Base-by-base conservation (phyloP, 2,888 invertebrate species). In the Molorchus minor region DNA sequence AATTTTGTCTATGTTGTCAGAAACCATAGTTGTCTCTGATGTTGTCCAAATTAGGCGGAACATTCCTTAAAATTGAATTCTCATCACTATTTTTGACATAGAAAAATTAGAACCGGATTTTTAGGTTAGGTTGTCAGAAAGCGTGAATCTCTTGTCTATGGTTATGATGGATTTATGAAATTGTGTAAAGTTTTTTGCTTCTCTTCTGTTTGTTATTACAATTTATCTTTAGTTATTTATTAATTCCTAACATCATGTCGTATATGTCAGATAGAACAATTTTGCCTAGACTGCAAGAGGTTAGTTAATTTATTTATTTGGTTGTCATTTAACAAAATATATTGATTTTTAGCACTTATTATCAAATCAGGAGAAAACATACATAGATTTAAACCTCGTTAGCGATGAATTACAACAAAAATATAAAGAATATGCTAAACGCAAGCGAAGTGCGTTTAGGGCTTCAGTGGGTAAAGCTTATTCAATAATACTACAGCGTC, bases 311-410 rank as follows among this genome's bases (percentile, higher is more conserved):
- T 56, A n/a, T 15, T 29, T 16, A 5, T 12, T 19, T 17, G 4
- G n/a, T 21, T 3, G 15, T 8, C 19, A 17, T 2, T 10, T 41
- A 40, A 46, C 20, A 56, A 13, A 15, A 21, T 12, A 15, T 40
- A 43, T 30, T 58, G 35, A 10, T 17, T 81, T 82, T 36, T 71
- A 91, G 86, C 93, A 93, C 78, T 84, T 94, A 72, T 90, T 90
- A 65, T 89, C 89, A 71, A 91, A 93, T 82, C 89, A 89, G 62
- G 88, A 91, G 72, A 88, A 91, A 80, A 88, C 89, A 4, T 91
- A 88, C 77, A 87, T 94, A 66, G 92, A 94, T 84, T 89, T 93
- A 57, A 88, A 89, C 76, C 87, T 88, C 75, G 93, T 94, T 91
- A 91, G 93, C 70, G 90, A 90, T 77, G 86, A 87, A 70, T 84